Evolutionary conservation across 2,888 invertebrate species (phyloP), one percentile per base, ranked within the genome.

Genomic region (Drosophila falleni): DNA sequence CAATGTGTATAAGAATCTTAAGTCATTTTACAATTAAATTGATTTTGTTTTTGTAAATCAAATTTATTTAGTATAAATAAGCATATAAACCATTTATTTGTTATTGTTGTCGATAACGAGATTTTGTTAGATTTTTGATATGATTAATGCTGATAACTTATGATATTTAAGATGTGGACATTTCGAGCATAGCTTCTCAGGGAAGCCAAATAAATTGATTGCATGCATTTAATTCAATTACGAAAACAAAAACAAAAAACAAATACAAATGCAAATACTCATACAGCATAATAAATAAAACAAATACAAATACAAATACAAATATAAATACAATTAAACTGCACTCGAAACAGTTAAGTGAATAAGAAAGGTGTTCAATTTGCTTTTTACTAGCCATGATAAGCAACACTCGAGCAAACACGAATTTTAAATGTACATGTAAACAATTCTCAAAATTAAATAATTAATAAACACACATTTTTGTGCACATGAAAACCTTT

Each of bases 361-460:
- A 58, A 29, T 46, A n/a, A 15, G 26, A 26, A 55, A 63, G 61
- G 44, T 77, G 60, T 66, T 72, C 64, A 62, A 75, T 50, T 62
- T 61, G 65, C 64, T 64, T 56, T 49, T 41, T 59, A 70, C 41
- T 70, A 75, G 59, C 44, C 50, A 58, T 62, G 41, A 64, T 59
- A 71, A 74, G 67, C 65, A 64, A 70, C 50, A 64, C 42, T 68
- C 64, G 59, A 60, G 59, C 63, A 66, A 71, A 72, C 81, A 80
- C 73, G 81, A 79, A 81, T 81, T 80, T 80, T 78, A 67, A 78
- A 81, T 81, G 80, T 80, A 80, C 49, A 81, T 80, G 69, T 77
- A 73, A 61, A 67, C 68, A 65, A 65, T 67, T 71, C 72, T 70
- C 70, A 23, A 54, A 69, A 69, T 62, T 75, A 59, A 59, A 71